Evolutionary conservation across 2,797 vertebrate species (phyloP).

Genomic region (Gymnoscopelus microlampas): DNA sequence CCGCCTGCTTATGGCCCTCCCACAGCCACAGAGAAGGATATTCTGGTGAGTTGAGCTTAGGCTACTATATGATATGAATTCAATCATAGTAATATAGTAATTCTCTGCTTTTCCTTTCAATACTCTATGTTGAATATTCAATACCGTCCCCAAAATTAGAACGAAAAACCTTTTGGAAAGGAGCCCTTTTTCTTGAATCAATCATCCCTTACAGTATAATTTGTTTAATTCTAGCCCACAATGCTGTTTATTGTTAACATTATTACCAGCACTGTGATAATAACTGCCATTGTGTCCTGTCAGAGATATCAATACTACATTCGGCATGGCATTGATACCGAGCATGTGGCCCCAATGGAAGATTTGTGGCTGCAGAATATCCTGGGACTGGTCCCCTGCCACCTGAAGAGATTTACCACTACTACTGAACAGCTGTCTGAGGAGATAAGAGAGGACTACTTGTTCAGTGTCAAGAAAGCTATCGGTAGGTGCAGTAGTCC

Average conservation of each 20-base stretch:
- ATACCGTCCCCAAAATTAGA: too few relatives aligned
- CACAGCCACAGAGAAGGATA: conserved; percentile 69
- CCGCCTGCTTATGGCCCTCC: conserved; percentile 36
- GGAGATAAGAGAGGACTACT: conserved; percentile 88
- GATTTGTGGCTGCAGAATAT: conserved; percentile 85
- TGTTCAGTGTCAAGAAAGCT: conserved; percentile 84
- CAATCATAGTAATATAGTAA: background rate
- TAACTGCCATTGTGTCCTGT: conserved; percentile 12
- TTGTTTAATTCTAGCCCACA: too few relatives aligned
- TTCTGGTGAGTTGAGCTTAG: conserved; percentile 74
- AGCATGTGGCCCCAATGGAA: conserved; percentile 83
- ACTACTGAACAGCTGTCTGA: conserved; percentile 75
- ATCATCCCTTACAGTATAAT: too few relatives aligned
- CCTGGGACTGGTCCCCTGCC: conserved; percentile 75
- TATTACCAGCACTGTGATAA: background rate
- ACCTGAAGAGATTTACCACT: conserved; percentile 71
- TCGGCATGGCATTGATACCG: conserved; percentile 82
- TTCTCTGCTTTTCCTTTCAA: background rate
- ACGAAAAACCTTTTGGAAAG: too few relatives aligned
- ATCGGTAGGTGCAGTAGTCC: conserved; percentile 72
- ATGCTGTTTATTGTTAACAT: too few relatives aligned
- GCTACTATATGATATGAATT: background rate
- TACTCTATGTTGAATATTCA: too few relatives aligned
- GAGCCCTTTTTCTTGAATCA: too few relatives aligned
- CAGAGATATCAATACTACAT: conserved; percentile 87